Percentiles rank a stretch among this genome's conserved stretches.
Evolutionary conservation across 2,888 invertebrate genomes (phyloP).

Genomic region (Tachina fera): DNA sequence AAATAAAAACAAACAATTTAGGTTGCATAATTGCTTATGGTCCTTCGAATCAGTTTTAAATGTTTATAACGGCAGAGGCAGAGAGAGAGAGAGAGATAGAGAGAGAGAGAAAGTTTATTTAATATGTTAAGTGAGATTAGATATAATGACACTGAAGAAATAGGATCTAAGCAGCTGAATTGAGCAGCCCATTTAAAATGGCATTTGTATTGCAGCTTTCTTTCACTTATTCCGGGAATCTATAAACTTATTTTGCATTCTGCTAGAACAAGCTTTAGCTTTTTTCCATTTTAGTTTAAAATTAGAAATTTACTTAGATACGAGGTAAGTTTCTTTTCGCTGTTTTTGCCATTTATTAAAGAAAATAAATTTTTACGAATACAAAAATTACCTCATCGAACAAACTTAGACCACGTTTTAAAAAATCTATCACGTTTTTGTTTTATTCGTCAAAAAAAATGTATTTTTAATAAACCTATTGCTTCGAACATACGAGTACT

Average conservation of each 20-base stretch:
- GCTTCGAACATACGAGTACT: background rate
- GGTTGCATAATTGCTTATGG: background rate
- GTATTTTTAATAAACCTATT: conserved; percentile 27
- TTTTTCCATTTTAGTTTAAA: background rate
- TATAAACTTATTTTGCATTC: background rate
- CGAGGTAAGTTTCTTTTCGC: background rate
- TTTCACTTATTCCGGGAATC: no score
- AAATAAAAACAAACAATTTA: background rate
- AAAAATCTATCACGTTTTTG: conserved; percentile 62
- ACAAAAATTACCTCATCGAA: conserved; percentile 55
- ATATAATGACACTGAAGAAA: no score
- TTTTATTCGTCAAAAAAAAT: conserved; percentile 8
- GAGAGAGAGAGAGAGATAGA: no score
- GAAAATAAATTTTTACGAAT: conserved; percentile 42
- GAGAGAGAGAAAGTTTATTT: no score
- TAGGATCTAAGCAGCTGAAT: no score
- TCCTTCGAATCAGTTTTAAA: background rate
- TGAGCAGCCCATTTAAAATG: no score
- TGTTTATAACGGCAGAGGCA: no score
- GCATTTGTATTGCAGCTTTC: no score
- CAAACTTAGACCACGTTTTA: conserved; percentile 55
- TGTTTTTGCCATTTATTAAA: background rate
- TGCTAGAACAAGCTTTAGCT: background rate
- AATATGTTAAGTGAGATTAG: no score
- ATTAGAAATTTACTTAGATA: background rate